Evolutionary conservation across 2,888 invertebrate species (phyloP).

Genomic region (Dorcus parallelipipedus): DNA sequence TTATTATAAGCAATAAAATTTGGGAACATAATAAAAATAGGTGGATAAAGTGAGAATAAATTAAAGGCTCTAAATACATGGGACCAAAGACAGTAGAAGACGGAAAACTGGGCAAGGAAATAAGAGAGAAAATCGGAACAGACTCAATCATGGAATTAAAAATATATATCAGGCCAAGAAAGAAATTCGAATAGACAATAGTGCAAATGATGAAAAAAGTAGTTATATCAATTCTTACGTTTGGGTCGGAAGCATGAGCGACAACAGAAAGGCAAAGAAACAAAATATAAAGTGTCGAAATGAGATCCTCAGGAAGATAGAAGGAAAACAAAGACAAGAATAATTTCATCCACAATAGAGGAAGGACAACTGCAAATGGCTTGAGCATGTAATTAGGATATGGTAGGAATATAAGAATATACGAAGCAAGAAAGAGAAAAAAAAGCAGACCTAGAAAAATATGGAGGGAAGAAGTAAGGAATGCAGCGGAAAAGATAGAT

Average conservation of each 20-base stretch:
- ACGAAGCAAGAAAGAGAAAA: not conserved
- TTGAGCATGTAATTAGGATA: not conserved
- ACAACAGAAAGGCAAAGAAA: no score
- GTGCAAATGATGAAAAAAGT: not conserved
- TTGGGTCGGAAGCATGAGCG: not conserved
- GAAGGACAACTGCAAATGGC: not conserved
- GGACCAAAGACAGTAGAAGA: not conserved
- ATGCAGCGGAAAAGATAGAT: no score
- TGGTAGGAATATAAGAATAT: not conserved
- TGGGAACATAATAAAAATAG: no score
- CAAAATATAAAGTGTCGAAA: no score
- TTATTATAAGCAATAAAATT: not conserved
- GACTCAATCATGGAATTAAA: not conserved
- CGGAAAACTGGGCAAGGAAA: not conserved
- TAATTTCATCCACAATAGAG: no score
- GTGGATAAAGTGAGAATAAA: not conserved
- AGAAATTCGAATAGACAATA: not conserved
- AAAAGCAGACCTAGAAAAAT: not conserved
- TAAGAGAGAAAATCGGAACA: not conserved
- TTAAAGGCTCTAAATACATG: not conserved
- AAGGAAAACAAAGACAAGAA: no score
- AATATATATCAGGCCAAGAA: not conserved
- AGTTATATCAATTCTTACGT: not conserved
- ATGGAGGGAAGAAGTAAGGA: not conserved
- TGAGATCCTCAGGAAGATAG: no score